Conservation (phyloP, 23 tunicate species). For the Ciona savignyi region DNA sequence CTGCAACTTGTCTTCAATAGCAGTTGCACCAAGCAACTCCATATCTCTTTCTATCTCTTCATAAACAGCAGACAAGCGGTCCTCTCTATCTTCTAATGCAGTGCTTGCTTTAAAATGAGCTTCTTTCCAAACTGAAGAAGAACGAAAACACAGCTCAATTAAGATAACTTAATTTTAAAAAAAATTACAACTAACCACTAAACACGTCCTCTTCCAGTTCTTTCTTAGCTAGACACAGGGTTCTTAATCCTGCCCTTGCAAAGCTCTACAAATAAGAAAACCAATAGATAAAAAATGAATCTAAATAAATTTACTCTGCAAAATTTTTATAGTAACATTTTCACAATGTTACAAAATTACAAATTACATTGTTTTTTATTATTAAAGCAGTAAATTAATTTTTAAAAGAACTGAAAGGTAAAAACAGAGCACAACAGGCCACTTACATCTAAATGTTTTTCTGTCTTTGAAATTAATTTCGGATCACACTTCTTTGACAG, state of each 20-base stretch:
- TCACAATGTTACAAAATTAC: too few species aligned
- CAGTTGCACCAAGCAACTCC: conserved; percentile 91
- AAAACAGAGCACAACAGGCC: background rate
- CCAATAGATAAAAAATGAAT: background rate
- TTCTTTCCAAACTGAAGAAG: conserved; percentile 57
- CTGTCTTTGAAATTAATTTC: conserved; percentile 27
- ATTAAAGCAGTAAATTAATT: too few species aligned
- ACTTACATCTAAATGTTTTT: conserved; percentile 38
- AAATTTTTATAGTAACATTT: too few species aligned
- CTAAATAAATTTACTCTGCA: background rate
- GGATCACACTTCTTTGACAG: conserved; percentile 12
- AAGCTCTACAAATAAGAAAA: conserved; percentile 72
- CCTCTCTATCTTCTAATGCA: conserved; percentile 83
- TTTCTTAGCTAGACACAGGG: conserved; percentile 84
- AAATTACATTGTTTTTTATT: too few species aligned
- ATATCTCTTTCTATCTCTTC: conserved; percentile 95
- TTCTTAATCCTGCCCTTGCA: conserved; percentile 74
- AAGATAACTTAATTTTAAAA: background rate
- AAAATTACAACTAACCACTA: conserved; percentile 19
- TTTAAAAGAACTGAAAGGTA: background rate
- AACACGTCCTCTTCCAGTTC: conserved; percentile 45
- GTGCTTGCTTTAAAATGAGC: conserved; percentile 54
- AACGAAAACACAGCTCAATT: too few species aligned
- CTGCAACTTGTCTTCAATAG: conserved; percentile 96
- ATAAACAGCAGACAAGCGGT: conserved; percentile 56